Conservation (phyloP, 2,888 invertebrate genomes). For the Dynastes maya region DNA sequence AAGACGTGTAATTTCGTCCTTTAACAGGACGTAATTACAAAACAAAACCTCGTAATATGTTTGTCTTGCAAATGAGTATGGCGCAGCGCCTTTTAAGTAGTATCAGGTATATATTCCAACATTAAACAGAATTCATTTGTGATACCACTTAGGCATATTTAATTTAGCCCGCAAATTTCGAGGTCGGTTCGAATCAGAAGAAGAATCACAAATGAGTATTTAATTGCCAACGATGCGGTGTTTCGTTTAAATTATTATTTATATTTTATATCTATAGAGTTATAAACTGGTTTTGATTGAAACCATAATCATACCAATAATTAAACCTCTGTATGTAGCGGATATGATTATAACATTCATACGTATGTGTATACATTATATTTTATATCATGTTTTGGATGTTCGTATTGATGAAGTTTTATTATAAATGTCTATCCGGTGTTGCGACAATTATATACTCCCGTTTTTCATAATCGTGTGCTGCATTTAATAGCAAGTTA, state of each 20-base stretch:
- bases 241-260: slow-evolving; percentile 5
- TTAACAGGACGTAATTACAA: slow-evolving; percentile 29
- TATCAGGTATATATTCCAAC: neutral
- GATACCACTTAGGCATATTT: neutral
- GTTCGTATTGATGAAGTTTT: slow-evolving; percentile 65
- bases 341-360: slow-evolving; percentile 53
- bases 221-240: slow-evolving; percentile 41
- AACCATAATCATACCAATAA: slow-evolving; percentile 44
- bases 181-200: slow-evolving; percentile 33
- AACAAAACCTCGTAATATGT: slow-evolving; percentile 24
- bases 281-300: slow-evolving; percentile 34
- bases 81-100: neutral
- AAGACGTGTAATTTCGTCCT: slow-evolving; percentile 36
- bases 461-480: slow-evolving; percentile 64
- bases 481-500: slow-evolving; percentile 61
- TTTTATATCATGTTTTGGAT: slow-evolving; percentile 56
- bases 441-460: slow-evolving; percentile 66
- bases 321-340: slow-evolving; percentile 45
- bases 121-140: neutral
- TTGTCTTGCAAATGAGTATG: slow-evolving; percentile 26
- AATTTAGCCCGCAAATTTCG: slow-evolving; percentile 26
- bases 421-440: slow-evolving; percentile 70
- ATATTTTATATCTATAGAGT: neutral
- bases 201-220: slow-evolving; percentile 48
- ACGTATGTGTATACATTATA: slow-evolving; percentile 17